Conservation (phyloP, 2,113 vertebrate genomes). For the Monopterus albus region DNA sequence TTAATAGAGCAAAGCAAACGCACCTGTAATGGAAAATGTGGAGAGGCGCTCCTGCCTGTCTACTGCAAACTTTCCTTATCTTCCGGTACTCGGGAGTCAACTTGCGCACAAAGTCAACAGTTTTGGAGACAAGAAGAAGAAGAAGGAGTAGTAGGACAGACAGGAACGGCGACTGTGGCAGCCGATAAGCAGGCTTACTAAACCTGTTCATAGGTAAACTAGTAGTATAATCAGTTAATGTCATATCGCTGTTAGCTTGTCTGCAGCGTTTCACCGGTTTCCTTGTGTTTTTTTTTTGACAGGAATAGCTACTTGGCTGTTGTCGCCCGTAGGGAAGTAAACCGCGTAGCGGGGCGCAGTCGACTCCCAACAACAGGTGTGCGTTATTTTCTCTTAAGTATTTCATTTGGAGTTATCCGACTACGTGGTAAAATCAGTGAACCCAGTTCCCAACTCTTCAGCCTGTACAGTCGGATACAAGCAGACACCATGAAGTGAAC, state of each 20-base stretch:
- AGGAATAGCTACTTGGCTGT: background rate
- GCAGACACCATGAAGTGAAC: no score
- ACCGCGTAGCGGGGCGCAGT: background rate
- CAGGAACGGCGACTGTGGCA: no score
- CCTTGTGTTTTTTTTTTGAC: background rate
- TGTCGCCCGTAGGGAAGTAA: constrained; percentile 10
- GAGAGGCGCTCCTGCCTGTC: constrained; percentile 31
- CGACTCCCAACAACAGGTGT: constrained; percentile 59
- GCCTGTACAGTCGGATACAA: no score
- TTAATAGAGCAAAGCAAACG: constrained; percentile 37
- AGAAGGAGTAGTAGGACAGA: background rate
- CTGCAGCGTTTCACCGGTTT: background rate
- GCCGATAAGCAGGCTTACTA: no score
- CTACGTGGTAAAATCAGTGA: fast-evolving
- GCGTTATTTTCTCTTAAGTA: background rate
- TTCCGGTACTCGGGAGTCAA: constrained; percentile 61
- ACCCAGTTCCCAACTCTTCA: no score
- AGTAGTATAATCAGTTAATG: background rate
- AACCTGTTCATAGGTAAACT: background rate
- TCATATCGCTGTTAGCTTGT: no score
- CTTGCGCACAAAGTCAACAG: constrained; percentile 14
- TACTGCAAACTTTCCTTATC: constrained; percentile 59
- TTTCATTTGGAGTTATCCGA: no score
- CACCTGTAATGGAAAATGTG: constrained; percentile 73
- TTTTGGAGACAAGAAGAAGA: background rate